Evolutionary conservation across 2,113 vertebrate genomes (phyloP).

Genomic region (Nycticorax nycticorax): DNA sequence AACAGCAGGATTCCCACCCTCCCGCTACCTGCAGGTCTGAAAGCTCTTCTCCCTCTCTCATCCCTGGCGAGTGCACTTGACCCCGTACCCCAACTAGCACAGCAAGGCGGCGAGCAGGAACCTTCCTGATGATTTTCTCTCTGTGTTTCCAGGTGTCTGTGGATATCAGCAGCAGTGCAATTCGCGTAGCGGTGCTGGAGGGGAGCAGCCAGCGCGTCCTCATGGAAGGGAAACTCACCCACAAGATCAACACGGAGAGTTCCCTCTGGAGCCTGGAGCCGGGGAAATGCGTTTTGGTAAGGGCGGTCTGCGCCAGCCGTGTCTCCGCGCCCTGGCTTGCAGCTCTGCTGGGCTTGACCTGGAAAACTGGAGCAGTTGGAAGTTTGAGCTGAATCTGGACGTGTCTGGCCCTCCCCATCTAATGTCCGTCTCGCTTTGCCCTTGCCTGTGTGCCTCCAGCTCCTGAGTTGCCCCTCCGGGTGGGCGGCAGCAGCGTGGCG

Average conservation of each 20-base stretch:
- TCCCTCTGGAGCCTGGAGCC: slow-evolving; percentile 97
- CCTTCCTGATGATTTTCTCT: neutral
- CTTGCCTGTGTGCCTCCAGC: neutral
- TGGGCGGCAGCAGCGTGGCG: fast-evolving
- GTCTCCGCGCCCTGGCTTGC: neutral
- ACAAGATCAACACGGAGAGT: slow-evolving; percentile 93
- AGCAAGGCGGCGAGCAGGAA: neutral
- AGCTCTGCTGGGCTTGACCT: neutral
- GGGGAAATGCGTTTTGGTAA: slow-evolving; percentile 86
- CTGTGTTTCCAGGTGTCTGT: slow-evolving; percentile 83
- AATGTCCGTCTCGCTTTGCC: fast-evolving
- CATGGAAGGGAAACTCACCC: slow-evolving; percentile 90
- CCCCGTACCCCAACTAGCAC: neutral
- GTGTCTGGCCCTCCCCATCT: neutral
- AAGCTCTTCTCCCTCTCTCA: neutral
- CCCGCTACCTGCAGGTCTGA: neutral
- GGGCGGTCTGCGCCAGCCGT: neutral
- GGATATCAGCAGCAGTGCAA: slow-evolving; percentile 72
- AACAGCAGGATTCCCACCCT: neutral
- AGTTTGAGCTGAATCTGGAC: neutral
- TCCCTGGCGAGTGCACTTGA: neutral
- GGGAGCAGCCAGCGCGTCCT: slow-evolving; percentile 76
- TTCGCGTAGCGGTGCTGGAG: slow-evolving; percentile 83
- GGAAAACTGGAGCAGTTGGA: neutral
- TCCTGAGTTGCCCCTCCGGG: neutral